These are phyloP conservation scores for Leptopilina clavipes DNA, from an alignment of 1,140 invertebrate species.

Conservation along the genomic window DNA sequence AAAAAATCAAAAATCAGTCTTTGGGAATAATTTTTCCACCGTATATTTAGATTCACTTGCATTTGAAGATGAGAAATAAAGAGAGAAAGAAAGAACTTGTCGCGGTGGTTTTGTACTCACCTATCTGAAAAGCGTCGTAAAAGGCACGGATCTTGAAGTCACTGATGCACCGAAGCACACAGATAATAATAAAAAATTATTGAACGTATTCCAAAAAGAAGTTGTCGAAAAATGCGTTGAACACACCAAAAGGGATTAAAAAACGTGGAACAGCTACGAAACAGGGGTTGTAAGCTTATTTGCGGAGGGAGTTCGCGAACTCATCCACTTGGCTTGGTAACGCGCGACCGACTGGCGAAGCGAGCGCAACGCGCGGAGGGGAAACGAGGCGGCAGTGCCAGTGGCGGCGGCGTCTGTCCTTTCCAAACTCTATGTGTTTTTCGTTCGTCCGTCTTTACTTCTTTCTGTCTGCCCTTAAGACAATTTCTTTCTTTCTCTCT, in stretches of 20 bases:
- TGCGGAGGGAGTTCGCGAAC: slow-evolving; percentile 59
- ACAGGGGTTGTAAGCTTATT: slow-evolving; percentile 28
- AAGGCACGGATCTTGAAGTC: neutral
- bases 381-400: slow-evolving; percentile 39
- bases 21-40: too few species aligned
- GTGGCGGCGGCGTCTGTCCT: slow-evolving; percentile 41
- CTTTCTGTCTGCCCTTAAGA: slow-evolving; percentile 53
- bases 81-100: neutral
- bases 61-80: neutral
- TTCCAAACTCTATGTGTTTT: slow-evolving; percentile 10
- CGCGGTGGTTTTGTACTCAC: slow-evolving; percentile 42
- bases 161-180: slow-evolving; percentile 26
- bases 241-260: slow-evolving; percentile 7
- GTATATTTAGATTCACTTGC: neutral
- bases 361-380: slow-evolving; percentile 42
- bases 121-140: slow-evolving; percentile 43
- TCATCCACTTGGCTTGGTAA: slow-evolving; percentile 67
- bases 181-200: neutral
- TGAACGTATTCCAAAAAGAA: slow-evolving; percentile 36
- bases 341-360: slow-evolving; percentile 62
- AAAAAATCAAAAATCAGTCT: too few species aligned
- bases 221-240: slow-evolving; percentile 33
- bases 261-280: neutral
- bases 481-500: slow-evolving; percentile 35
- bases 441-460: slow-evolving; percentile 36